Evolutionary conservation across 2,113 vertebrate genomes (phyloP), one percentile per base, ranked within the genome.

Genomic region (Chlamydotis undulata): DNA sequence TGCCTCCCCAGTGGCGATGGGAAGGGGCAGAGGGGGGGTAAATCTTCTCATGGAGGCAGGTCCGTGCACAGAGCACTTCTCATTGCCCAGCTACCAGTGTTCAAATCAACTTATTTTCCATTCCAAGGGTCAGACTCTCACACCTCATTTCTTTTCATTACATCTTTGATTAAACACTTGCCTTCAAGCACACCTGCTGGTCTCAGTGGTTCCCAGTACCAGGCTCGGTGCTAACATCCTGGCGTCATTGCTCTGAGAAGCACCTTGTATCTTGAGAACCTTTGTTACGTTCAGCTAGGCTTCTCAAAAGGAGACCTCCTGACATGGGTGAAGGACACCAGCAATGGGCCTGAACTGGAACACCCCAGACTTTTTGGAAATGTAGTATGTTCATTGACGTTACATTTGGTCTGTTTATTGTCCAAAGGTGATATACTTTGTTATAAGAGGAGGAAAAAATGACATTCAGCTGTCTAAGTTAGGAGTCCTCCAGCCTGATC

Each of bases 91-190:
- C 41, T 53, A 7, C 39, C 52, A 31, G 19, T 41, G 28, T 19
- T 53, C 79, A 77, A 55, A 53, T 77, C 59, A 35, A 65, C 33
- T 57, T 39, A 55, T 68, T 87, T 76, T 71, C 79, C 43, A 14
- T 43, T 63, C 26, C 19, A n/a, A 90, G 75, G 39, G 65, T 59
- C 70, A 64, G 59, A 35, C n/a, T 74, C 76, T 65, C 64, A 75
- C 45, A 77, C 43, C 43, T 63, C 45, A 49, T 83, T 83, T 93
- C 50, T 79, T 77, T 85, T 91, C 59, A 81, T 88, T 93, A 73
- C 7, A n/a, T 41, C 88, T 88, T 92, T 84, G 64, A 92, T 83
- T 88, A 94, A 93, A 76, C n/a, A 17, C 59, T 87, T 93, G 49
- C 43, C 49, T 76, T 76, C 57, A 80, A 80, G 49, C 26, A 31